These are phyloP conservation scores for Drepana arcuata DNA, from an alignment of 1,140 invertebrate genomes.

Conservation along the genomic window DNA sequence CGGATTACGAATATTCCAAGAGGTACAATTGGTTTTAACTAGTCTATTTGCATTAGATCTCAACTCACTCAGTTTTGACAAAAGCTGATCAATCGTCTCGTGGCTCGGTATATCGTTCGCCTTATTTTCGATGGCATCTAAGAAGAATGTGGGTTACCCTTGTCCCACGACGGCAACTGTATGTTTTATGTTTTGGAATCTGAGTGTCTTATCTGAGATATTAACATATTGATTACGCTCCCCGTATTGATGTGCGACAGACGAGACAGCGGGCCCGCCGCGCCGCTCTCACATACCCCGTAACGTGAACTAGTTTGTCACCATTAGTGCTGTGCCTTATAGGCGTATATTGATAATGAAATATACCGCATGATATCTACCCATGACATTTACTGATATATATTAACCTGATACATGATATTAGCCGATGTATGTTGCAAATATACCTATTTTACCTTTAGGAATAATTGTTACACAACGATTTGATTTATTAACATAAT, in stretches of 20 bases:
- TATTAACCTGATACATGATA: too few species aligned
- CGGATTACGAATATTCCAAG: too few species aligned
- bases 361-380: too few species aligned
- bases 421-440: too few species aligned
- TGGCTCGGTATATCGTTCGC: conserved; percentile 12
- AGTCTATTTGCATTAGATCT: conserved; percentile 39
- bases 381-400: too few species aligned
- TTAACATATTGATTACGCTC: conserved; percentile 65
- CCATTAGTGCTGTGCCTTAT: conserved; percentile 22
- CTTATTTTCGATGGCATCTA: conserved; percentile 57
- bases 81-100: conserved; percentile 38
- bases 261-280: conserved; percentile 14
- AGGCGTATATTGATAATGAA: too few species aligned
- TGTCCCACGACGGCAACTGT: conserved; percentile 43
- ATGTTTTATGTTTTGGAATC: conserved; percentile 52
- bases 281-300: conserved; percentile 1
- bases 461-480: too few species aligned
- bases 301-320: conserved; percentile 20
- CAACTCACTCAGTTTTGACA: conserved; percentile 25
- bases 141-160: conserved; percentile 47
- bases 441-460: too few species aligned
- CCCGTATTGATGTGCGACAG: conserved; percentile 51
- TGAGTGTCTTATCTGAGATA: conserved; percentile 59
- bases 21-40: too few species aligned
- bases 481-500: too few species aligned